Evolutionary conservation across 2,113 vertebrate species (phyloP), one percentile per base, ranked within the genome.

Genomic region (Hippocampus mohnikei): DNA sequence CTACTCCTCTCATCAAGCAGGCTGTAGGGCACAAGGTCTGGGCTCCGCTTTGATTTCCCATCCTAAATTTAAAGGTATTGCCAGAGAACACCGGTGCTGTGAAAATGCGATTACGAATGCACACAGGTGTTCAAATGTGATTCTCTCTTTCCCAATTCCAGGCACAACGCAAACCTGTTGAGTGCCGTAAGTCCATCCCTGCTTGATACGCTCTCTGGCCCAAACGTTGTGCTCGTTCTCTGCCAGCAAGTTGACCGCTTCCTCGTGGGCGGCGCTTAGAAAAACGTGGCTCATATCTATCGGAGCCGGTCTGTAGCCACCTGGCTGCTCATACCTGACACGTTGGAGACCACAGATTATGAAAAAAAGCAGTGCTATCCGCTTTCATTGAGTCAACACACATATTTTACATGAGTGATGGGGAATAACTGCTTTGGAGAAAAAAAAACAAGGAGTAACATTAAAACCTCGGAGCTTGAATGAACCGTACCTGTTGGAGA

Each of bases 221-320:
- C 96, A 98, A 5, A 96, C 91, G 0, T 96, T 96, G 81, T 98
- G 96, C 25, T 95, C 94, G 16, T 98, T 98, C 83, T 98, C 95
- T 21, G 96, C 95, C 74, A 98, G 72, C 66, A 94, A 88, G 77
- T 95, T 92, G 71, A 96, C 93, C 89, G 96, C 91, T 1, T 94
- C 94, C 80, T 96, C 93, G 71, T 96, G 94, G 44, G 92, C 90
- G 0, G 93, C 80, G 13, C 89, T 95, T 71, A 98, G 88, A 70
- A 91, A 91, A 67, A 97, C 91, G 64, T 92, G 91, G 78, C 93
- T 95, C 83, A 94, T 82, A 85, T 98, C 96, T 86, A 98, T 89
- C 0, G 96, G 96, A 33, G 95, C 93, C 29, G 96, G 96, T 56
- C 94, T 95, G 67, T 97, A 98, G 5, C 95, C 96, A 78, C 93